Conservation (phyloP, 2,113 vertebrate species). For the Calypte anna region DNA sequence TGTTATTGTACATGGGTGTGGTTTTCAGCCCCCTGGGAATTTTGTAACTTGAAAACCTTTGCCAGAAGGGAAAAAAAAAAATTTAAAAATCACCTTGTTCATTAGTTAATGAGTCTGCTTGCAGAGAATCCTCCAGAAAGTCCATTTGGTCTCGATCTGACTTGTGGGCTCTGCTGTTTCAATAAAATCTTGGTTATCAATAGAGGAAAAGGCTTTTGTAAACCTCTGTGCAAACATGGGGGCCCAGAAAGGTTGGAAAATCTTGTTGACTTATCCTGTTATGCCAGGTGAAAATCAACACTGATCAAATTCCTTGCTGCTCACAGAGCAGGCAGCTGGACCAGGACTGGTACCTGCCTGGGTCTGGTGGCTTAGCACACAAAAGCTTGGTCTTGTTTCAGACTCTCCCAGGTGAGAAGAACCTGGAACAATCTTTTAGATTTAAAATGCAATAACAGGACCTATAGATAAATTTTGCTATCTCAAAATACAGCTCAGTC, state of each 20-base stretch:
- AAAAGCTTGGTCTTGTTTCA: not conserved
- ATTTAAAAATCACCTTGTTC: not conserved
- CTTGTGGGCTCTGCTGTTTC: not conserved
- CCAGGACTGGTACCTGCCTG: not conserved
- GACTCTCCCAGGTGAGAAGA: not conserved
- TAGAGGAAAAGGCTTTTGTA: not conserved
- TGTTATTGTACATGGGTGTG: accelerated
- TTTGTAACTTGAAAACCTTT: not conserved
- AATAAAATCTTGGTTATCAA: not conserved
- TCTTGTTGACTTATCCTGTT: not conserved
- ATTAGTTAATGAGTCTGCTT: not conserved
- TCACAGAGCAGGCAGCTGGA: not conserved
- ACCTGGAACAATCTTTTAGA: not conserved
- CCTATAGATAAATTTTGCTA: not conserved
- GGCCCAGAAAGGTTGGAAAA: not conserved
- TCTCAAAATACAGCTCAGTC: not conserved
- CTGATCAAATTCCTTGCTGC: not conserved
- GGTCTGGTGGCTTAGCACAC: accelerated
- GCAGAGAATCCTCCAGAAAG: not conserved
- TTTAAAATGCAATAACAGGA: not conserved
- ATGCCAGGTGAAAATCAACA: not conserved
- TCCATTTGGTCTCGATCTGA: not conserved
- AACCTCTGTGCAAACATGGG: not conserved
- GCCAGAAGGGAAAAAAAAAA: not conserved
- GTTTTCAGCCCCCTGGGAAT: not conserved